phyloP scores from a whole-genome alignment of 2,113 vertebrate species.

The Stigmatopora nigra region DNA sequence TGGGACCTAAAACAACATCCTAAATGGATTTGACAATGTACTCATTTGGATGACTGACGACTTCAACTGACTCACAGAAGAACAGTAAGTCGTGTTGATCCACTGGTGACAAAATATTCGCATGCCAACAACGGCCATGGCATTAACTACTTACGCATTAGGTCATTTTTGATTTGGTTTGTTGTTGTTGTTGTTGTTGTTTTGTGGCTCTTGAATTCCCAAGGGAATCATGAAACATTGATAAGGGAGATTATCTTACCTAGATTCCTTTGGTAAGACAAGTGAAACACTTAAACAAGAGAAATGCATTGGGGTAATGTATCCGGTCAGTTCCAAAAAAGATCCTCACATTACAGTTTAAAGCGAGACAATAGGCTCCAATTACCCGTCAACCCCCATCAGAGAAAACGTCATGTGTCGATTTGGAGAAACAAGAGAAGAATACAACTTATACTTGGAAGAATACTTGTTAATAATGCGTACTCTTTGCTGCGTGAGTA shows the following conservation, averaged over 20 bases:
- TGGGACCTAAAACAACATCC: background rate
- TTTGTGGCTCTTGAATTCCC: slow-evolving; percentile 58
- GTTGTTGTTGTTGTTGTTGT: background rate
- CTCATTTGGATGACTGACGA: background rate
- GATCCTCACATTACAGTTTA: slow-evolving; percentile 47
- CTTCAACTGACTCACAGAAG: background rate
- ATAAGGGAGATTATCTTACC: slow-evolving; percentile 57
- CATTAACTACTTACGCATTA: background rate
- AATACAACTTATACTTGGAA: background rate
- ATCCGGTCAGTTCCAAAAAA: slow-evolving; percentile 47
- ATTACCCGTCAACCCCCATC: slow-evolving; percentile 26
- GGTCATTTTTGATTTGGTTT: background rate
- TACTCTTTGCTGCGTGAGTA: slow-evolving; percentile 26
- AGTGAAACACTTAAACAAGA: slow-evolving; percentile 51
- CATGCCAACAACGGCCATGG: background rate
- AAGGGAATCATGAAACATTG: slow-evolving; percentile 66
- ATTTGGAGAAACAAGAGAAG: slow-evolving; percentile 15
- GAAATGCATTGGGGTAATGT: slow-evolving; percentile 47
- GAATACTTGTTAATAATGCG: slow-evolving; percentile 7
- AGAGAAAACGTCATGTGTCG: slow-evolving; percentile 8
- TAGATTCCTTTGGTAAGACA: slow-evolving; percentile 34
- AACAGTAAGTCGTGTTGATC: background rate
- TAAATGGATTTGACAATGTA: background rate
- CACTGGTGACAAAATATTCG: background rate
- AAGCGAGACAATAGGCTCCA: slow-evolving; percentile 41